A percentile compares a stretch with the other conserved stretches of the same genome.
phyloP scores from a whole-genome alignment of 2,113 vertebrate species.

The Polypterus senegalus region DNA sequence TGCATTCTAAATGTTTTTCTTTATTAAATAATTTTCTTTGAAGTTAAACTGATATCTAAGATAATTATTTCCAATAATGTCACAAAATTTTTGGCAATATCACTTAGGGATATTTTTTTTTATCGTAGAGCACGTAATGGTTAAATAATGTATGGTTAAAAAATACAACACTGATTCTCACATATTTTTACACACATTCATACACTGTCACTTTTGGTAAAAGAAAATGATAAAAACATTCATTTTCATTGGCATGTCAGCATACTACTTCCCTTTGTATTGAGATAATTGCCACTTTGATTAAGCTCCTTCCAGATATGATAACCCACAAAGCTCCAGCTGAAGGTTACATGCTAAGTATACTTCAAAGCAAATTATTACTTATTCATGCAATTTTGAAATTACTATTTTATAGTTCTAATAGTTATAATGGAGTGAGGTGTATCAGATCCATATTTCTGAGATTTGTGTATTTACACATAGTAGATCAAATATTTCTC shows the following conservation, averaged over 20 bases:
- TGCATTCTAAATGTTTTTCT: too few species aligned
- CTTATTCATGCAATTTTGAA: slow-evolving; percentile 4
- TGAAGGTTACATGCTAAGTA: slow-evolving; percentile 7
- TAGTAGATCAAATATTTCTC: not conserved
- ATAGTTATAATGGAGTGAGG: slow-evolving; percentile 1
- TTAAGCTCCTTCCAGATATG: slow-evolving; percentile 7
- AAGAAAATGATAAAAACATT: slow-evolving; percentile 9
- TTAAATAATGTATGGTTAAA: too few species aligned
- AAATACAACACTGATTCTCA: not conserved
- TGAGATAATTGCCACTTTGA: slow-evolving; percentile 11
- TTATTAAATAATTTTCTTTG: too few species aligned
- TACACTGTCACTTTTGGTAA: slow-evolving; percentile 6
- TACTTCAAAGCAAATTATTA: slow-evolving; percentile 1
- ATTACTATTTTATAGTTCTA: slow-evolving; percentile 3
- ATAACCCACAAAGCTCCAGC: not conserved
- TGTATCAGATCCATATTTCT: slow-evolving; percentile 7
- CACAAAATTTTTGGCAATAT: too few species aligned
- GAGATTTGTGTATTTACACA: not conserved
- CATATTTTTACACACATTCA: not conserved
- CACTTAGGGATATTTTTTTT: too few species aligned
- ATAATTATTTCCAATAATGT: too few species aligned
- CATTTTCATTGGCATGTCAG: slow-evolving; percentile 11
- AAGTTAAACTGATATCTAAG: too few species aligned
- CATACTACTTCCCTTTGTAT: slow-evolving; percentile 3
- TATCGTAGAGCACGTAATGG: too few species aligned